Percentiles rank a stretch among this genome's conserved stretches.
Evolutionary conservation across 2,888 invertebrate genomes (phyloP).

Genomic region (Idaea aversata): DNA sequence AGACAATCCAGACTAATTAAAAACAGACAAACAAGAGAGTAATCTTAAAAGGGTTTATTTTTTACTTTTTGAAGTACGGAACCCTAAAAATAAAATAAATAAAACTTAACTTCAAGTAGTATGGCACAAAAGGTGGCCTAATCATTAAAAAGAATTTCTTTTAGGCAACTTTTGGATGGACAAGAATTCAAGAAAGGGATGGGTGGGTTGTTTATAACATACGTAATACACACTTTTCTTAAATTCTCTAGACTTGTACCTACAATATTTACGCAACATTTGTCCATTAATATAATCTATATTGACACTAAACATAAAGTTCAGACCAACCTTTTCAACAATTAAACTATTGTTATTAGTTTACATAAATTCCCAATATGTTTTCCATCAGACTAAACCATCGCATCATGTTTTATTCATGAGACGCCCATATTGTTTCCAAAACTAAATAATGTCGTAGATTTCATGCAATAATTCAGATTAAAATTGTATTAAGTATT

Average conservation of each 20-base stretch:
- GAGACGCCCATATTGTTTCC: constrained; percentile 70
- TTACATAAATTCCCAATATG: constrained; percentile 63
- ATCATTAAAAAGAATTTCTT: too few relatives aligned
- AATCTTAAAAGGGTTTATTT: too few relatives aligned
- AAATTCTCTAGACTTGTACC: constrained; percentile 5
- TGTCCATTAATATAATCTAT: constrained; percentile 24
- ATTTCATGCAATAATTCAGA: constrained; percentile 71
- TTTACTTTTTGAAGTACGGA: too few relatives aligned
- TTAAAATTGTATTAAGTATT: constrained; percentile 76
- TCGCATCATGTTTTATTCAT: constrained; percentile 65
- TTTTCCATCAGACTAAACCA: constrained; percentile 57
- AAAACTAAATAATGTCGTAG: constrained; percentile 63
- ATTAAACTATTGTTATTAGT: constrained; percentile 64
- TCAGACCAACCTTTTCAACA: constrained; percentile 45
- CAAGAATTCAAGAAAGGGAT: too few relatives aligned
- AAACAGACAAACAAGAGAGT: too few relatives aligned
- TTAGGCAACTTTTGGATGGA: too few relatives aligned
- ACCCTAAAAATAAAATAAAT: too few relatives aligned
- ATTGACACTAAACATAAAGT: constrained; percentile 29
- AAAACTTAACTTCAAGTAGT: too few relatives aligned
- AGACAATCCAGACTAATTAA: too few relatives aligned
- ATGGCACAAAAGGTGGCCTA: too few relatives aligned
- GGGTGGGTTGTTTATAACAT: too few relatives aligned
- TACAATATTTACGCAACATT: constrained; percentile 25
- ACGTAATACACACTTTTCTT: neutral